A percentile compares a stretch with the other conserved stretches of the same genome.
These are phyloP conservation scores for Lochmaea capreae DNA, from an alignment of 2,888 invertebrate species.

Conservation along the genomic window DNA sequence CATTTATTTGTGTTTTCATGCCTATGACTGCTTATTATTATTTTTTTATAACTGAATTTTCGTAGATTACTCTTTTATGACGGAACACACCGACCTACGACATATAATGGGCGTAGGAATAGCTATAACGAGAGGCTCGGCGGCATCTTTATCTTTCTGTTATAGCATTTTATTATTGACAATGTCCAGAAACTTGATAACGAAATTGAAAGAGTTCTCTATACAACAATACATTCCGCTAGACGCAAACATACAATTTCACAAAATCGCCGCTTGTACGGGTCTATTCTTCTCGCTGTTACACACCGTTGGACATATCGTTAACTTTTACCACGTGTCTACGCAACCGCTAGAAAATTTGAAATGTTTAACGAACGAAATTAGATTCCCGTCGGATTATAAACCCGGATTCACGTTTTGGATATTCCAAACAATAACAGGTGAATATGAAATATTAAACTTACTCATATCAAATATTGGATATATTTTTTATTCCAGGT, in stretches of 20 bases:
- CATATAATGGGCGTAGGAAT: conserved; percentile 98
- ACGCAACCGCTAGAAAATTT: conserved; percentile 95
- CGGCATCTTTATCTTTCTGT: conserved; percentile 94
- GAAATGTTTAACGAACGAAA: conserved; percentile 91
- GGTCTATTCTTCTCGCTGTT: conserved; percentile 92
- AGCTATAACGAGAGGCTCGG: conserved; percentile 93
- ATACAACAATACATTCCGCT: conserved; percentile 94
- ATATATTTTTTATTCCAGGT: conserved; percentile 68
- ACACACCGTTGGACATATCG: conserved; percentile 94
- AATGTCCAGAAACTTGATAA: conserved; percentile 92
- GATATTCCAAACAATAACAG: conserved; percentile 95
- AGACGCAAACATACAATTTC: conserved; percentile 96
- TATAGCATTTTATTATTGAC: conserved; percentile 91
- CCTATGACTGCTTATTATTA: neutral
- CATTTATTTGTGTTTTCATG: too few species aligned
- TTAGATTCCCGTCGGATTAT: conserved; percentile 94
- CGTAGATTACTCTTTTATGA: conserved; percentile 93
- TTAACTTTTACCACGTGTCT: conserved; percentile 97
- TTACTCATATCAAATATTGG: neutral
- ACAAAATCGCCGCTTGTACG: conserved; percentile 96
- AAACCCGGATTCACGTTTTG: conserved; percentile 94
- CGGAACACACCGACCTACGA: conserved; percentile 92
- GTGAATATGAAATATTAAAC: conserved; percentile 64
- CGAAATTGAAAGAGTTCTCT: conserved; percentile 93
- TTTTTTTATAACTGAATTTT: conserved; percentile 7